Evolutionary conservation across 2,888 invertebrate species (phyloP).

Genomic region (Fissipunctia ypsillon): DNA sequence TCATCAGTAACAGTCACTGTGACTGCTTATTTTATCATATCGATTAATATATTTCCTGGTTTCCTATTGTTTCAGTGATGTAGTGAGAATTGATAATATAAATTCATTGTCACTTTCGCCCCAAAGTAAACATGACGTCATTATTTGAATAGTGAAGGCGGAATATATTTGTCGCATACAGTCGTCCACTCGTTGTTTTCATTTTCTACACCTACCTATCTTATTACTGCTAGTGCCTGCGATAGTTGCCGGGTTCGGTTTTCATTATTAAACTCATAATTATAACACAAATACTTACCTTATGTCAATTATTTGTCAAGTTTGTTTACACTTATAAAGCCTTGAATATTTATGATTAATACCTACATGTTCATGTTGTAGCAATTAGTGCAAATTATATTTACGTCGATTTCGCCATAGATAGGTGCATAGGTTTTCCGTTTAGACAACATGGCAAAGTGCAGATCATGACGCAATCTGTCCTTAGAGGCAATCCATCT

Average conservation of each 20-base stretch:
- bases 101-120: constrained; percentile 36
- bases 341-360: constrained; percentile 23
- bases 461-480: constrained; percentile 24
- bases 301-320: constrained; percentile 21
- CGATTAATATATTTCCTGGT: neutral
- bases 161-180: constrained; percentile 21
- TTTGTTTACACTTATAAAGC: constrained; percentile 19
- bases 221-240: constrained; percentile 14
- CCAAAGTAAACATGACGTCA: constrained; percentile 17
- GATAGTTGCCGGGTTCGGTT: neutral
- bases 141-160: constrained; percentile 10
- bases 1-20: neutral
- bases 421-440: constrained; percentile 6
- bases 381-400: constrained; percentile 35
- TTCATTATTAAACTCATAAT: no score
- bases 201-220: constrained; percentile 26
- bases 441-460: constrained; percentile 16
- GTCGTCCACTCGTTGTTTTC: constrained; percentile 14
- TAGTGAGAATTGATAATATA: constrained; percentile 13
- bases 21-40: constrained; percentile 8
- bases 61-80: constrained; percentile 20
- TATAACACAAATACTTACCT: no score
- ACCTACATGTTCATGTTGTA: constrained; percentile 7
- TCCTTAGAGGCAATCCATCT: constrained; percentile 25
- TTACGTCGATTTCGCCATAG: constrained; percentile 11